A percentile compares a stretch with the other conserved stretches of the same genome.
These are phyloP conservation scores for Garra rufa DNA, from an alignment of 2,113 vertebrate species.

Conservation along the genomic window DNA sequence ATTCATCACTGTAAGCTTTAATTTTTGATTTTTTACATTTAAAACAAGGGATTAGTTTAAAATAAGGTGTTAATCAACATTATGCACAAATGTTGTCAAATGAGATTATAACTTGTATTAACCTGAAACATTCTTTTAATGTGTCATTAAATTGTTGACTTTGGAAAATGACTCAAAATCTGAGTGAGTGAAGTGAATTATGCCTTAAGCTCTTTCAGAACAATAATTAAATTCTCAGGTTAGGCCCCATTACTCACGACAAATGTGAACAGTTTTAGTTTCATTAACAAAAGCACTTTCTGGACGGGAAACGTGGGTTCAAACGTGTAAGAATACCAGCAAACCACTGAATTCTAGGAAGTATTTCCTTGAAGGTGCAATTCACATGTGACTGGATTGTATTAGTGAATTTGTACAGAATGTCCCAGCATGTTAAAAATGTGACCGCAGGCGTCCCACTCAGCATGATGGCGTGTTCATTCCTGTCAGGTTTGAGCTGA, in stretches of 20 bases:
- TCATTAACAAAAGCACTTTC: not conserved
- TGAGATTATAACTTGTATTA: not conserved
- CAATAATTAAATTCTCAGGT: not conserved
- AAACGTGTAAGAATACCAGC: not conserved
- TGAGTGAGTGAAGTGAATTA: no score
- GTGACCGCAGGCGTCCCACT: not conserved
- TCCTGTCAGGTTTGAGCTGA: conserved; percentile 49
- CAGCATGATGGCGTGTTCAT: conserved; percentile 35
- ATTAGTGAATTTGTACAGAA: conserved; percentile 1
- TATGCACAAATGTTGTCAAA: not conserved
- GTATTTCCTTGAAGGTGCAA: not conserved
- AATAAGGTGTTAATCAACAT: not conserved
- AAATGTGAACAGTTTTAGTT: not conserved
- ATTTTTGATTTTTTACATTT: not conserved
- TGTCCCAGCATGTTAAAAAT: not conserved
- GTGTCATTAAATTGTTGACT: not conserved
- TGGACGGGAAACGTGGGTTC: not conserved
- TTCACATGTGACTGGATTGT: not conserved
- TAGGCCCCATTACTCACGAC: not conserved
- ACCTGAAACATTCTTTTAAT: not conserved
- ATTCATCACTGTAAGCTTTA: not conserved
- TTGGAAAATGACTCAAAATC: no score
- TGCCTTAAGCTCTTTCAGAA: not conserved
- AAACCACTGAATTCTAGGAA: not conserved
- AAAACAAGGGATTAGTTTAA: not conserved